Evolutionary conservation across 2,888 invertebrate genomes (phyloP).

Genomic region (Tetragnatha montana): DNA sequence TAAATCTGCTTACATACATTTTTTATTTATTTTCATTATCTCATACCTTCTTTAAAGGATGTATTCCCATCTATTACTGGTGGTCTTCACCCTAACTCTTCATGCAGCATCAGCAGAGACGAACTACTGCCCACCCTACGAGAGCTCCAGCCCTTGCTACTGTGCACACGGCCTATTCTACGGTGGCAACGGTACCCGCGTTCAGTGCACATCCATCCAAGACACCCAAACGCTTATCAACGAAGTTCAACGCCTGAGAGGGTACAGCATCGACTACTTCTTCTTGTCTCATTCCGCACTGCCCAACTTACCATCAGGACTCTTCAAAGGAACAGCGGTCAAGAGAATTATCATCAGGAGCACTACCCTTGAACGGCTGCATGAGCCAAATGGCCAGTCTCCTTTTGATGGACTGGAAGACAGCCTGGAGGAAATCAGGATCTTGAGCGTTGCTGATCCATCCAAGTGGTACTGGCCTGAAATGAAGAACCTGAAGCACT

Average conservation of each 20-base stretch:
- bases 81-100: neutral
- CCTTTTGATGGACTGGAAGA: constrained; percentile 52
- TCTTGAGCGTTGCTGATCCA: constrained; percentile 5
- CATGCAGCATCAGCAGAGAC: neutral
- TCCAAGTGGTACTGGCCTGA: constrained; percentile 50
- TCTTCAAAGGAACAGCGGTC: constrained; percentile 23
- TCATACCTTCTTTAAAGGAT: neutral
- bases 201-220: constrained; percentile 10
- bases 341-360: constrained; percentile 8
- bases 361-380: constrained; percentile 17
- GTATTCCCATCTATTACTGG: neutral
- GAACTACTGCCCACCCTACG: constrained; percentile 4
- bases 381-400: constrained; percentile 18
- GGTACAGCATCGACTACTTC: constrained; percentile 25
- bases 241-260: constrained; percentile 39
- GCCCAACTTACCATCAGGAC: constrained; percentile 42
- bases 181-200: constrained; percentile 4
- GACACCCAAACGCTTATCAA: neutral
- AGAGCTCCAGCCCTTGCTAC: neutral
- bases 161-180: neutral
- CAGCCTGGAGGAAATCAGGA: constrained; percentile 30
- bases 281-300: neutral
- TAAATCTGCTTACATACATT: no score
- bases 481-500: constrained; percentile 21
- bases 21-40: no score